These are phyloP conservation scores for Apotomis capreana DNA, from an alignment of 2,888 invertebrate species.

Conservation along the genomic window DNA sequence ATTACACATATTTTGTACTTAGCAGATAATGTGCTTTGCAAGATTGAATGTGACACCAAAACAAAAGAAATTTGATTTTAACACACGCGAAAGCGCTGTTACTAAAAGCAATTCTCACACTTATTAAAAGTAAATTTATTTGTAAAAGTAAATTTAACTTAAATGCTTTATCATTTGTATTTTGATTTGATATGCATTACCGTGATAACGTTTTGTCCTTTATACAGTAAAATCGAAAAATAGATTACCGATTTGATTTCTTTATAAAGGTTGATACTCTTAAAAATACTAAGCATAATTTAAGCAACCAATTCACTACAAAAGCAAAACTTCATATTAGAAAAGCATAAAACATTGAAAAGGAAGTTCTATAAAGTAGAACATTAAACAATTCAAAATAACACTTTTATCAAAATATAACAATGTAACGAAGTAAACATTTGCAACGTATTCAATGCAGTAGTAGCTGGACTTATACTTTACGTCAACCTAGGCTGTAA, in stretches of 20 bases:
- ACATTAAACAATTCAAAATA: neutral
- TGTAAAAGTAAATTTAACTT: too few species aligned
- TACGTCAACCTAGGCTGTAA: too few species aligned
- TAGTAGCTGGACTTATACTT: too few species aligned
- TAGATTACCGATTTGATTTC: neutral
- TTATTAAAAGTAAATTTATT: neutral
- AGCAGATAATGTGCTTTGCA: constrained; percentile 11
- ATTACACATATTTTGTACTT: constrained; percentile 36
- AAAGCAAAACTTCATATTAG: neutral
- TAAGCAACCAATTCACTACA: neutral
- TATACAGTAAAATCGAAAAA: neutral
- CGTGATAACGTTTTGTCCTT: constrained; percentile 1
- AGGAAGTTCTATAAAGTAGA: neutral
- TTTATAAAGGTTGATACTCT: neutral
- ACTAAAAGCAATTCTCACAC: neutral
- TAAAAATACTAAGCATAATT: neutral
- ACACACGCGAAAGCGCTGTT: neutral
- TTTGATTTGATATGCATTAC: constrained; percentile 18
- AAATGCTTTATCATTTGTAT: too few species aligned
- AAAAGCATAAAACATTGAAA: neutral
- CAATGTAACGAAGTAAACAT: too few species aligned
- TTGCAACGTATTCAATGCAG: too few species aligned
- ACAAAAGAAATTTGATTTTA: neutral
- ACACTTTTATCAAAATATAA: too few species aligned
- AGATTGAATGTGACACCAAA: constrained; percentile 1